These are phyloP conservation scores for Orientallactaga sibirica DNA, from an alignment of 2,797 vertebrate species.

Conservation along the genomic window DNA sequence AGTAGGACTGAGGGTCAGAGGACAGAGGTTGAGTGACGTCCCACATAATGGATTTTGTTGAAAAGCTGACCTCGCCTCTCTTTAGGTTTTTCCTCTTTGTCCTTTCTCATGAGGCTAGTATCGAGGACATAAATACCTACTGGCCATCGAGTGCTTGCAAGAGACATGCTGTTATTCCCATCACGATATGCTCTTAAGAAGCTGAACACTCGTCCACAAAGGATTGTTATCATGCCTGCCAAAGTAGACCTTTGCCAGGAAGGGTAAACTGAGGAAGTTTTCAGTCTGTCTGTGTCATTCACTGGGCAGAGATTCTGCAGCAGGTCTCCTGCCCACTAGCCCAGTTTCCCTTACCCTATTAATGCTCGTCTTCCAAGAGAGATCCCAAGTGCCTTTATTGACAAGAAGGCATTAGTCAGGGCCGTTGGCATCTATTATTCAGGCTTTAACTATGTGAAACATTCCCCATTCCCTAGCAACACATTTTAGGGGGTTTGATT, in stretches of 20 bases:
- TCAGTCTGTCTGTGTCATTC: background rate
- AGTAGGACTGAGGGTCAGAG: no score
- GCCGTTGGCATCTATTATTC: background rate
- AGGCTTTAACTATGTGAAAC: background rate
- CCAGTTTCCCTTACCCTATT: accelerated
- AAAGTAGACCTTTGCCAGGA: background rate
- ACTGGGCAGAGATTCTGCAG: background rate
- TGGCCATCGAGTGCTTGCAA: background rate
- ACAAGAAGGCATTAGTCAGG: background rate
- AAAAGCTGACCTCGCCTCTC: background rate
- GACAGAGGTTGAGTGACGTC: background rate
- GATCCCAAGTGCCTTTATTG: background rate
- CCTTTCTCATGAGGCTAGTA: background rate
- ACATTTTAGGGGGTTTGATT: no score
- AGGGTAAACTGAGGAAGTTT: background rate
- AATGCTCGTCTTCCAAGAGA: background rate
- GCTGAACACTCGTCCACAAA: accelerated
- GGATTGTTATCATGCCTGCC: background rate
- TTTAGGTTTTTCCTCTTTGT: background rate
- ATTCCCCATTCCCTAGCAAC: background rate
- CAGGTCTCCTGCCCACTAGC: background rate
- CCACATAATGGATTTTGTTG: accelerated
- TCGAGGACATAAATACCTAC: background rate
- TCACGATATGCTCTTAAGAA: background rate
- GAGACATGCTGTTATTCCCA: background rate